Evolutionary conservation across 2,113 vertebrate genomes (phyloP), one percentile per base, ranked within the genome.

Genomic region (Ceuthmochares aereus): DNA sequence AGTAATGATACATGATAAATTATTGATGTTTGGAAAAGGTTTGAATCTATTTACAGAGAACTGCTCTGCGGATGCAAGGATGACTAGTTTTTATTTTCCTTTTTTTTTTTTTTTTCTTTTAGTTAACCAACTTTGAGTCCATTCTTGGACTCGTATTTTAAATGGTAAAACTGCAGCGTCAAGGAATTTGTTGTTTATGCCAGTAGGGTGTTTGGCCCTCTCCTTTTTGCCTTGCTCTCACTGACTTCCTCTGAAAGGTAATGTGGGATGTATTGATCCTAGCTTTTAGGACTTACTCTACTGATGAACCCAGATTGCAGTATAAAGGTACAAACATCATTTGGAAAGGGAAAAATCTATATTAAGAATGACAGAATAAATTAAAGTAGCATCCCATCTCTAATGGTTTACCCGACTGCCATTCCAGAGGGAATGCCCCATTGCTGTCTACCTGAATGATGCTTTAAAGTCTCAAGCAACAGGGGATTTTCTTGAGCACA

Each of bases 321-420:
- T 66, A 70, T 70, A 62, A 94, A 90, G 59, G 75, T 36, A 45
- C 3, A 3, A 69, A n/a, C 20, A 32, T 29, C 37, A 52, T 73
- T 72, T 87, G 29, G 69, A 83, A 93, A 88, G 42, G 47, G 64
- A 93, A 95, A 95, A 67, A 90, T 95, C 95, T 75, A 67, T 94
- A 84, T 73, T 80, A 81, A 49, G 59, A 77, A 96, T 77, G 78
- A 92, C 72, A 90, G 82, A 86, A 96, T 75, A 84, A 90, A 94
- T 92, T 80, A 86, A 86, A 88, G 82, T 60, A 64, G 26, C 15
- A 3, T 75, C 17, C 69, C 30, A 37, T 52, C 60, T 74, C 87
- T 84, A 78, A 86, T 73, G 62, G 62, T 59, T 60, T 84, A 58
- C 30, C 0, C 8, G 55, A 64, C 86, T 1, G 13, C 73, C 0